A percentile compares a stretch with the other conserved stretches of the same genome.
Evolutionary conservation across 37 sponge, comb jelly and placozoan genomes (phyloP).

Genomic region (Cliona cf. orientalis): DNA sequence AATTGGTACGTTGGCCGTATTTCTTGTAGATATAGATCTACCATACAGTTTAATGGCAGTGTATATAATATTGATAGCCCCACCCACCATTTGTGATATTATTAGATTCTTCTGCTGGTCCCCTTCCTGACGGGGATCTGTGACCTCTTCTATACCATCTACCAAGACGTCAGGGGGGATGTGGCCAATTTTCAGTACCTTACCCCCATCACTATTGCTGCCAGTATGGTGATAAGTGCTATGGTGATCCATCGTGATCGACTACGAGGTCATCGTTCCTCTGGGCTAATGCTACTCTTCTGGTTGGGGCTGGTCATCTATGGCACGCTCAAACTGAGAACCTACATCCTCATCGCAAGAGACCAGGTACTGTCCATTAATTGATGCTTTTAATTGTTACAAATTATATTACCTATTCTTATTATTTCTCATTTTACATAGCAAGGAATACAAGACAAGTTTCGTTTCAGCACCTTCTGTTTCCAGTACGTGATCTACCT

Average conservation of each 20-base stretch:
- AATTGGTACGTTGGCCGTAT: conserved; percentile 39
- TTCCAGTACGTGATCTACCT: conserved; percentile 33
- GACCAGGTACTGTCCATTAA: conserved; percentile 34
- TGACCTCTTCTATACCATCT: conserved; percentile 58
- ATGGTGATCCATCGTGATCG: conserved; percentile 48
- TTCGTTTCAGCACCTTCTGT: conserved; percentile 54
- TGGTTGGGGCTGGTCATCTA: conserved; percentile 75
- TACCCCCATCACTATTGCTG: conserved; percentile 52
- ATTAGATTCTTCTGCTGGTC: conserved; percentile 44
- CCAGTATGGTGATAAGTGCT: conserved; percentile 50
- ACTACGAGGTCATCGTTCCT: conserved; percentile 56
- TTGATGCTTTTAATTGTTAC: not conserved
- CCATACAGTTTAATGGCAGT: not conserved
- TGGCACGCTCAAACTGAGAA: conserved; percentile 58
- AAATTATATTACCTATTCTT: not conserved
- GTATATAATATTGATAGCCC: not conserved
- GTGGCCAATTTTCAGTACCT: conserved; percentile 58
- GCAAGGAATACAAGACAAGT: conserved; percentile 34
- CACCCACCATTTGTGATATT: not conserved
- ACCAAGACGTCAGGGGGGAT: not conserved
- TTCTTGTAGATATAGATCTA: not conserved
- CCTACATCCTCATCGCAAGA: conserved; percentile 42
- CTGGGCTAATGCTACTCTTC: conserved; percentile 67
- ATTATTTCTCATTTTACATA: not conserved
- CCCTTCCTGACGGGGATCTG: conserved; percentile 39